Percentiles rank a stretch among this genome's conserved stretches.
Evolutionary conservation across 2,113 vertebrate genomes (phyloP).

Genomic region (Hemicordylus capensis): DNA sequence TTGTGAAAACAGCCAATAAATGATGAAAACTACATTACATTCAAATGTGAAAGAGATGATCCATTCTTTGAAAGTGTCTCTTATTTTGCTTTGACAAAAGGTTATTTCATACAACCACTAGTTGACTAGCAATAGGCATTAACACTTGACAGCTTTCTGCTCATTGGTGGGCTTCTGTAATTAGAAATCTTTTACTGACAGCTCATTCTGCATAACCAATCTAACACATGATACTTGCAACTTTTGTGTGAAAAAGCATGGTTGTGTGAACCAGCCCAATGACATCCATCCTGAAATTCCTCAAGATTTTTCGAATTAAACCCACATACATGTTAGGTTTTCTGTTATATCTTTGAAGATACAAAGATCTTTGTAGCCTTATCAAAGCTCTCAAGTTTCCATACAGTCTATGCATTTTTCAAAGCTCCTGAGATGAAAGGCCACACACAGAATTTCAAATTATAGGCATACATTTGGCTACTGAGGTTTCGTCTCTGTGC

Average conservation of each 20-base stretch:
- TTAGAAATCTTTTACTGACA: background rate
- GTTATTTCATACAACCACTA: background rate
- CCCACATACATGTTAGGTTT: background rate
- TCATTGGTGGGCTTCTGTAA: background rate
- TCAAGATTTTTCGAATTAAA: no score
- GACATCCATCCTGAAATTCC: background rate
- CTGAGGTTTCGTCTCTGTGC: constrained; percentile 5
- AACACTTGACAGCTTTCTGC: background rate
- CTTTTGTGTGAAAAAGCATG: background rate
- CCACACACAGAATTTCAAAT: background rate
- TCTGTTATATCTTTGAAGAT: background rate
- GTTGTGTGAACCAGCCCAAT: background rate
- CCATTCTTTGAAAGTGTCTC: background rate
- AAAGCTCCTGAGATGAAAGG: background rate
- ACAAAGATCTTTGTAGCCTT: background rate
- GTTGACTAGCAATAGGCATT: background rate
- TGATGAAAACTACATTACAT: background rate
- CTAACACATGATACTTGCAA: background rate
- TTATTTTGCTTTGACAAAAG: background rate
- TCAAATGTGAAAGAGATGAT: background rate
- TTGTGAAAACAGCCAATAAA: background rate
- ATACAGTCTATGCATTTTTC: constrained; percentile 7
- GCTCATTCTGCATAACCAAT: background rate
- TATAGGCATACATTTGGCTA: background rate
- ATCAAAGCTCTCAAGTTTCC: background rate